Evolutionary conservation across 2,888 invertebrate genomes (phyloP).

Genomic region (Gandaritis pyraliata): DNA sequence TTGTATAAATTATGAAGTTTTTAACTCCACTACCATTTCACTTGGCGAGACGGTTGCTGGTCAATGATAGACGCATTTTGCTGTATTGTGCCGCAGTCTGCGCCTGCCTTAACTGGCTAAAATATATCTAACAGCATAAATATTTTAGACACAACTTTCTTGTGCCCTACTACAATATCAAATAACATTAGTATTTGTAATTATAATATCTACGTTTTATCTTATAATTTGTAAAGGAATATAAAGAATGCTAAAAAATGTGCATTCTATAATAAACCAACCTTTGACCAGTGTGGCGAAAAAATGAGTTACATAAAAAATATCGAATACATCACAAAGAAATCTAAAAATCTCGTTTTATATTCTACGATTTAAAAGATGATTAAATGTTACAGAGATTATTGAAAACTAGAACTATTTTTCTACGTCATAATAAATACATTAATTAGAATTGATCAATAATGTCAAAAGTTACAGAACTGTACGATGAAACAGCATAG

Average conservation of each 20-base stretch:
- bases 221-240: constrained; percentile 14
- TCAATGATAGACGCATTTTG: neutral
- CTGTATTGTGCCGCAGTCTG: neutral
- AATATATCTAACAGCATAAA: constrained; percentile 1
- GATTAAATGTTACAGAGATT: neutral
- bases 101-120: constrained; percentile 5
- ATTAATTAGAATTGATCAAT: neutral
- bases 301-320: neutral
- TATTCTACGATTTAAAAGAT: no score
- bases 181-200: constrained; percentile 15
- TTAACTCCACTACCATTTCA: no score
- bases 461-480: neutral
- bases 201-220: constrained; percentile 15
- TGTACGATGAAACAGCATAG: neutral
- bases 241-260: constrained; percentile 20
- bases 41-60: no score
- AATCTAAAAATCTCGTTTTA: neutral
- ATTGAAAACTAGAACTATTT: constrained; percentile 5
- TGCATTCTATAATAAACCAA: constrained; percentile 21
- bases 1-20: no score
- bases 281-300: constrained; percentile 18
- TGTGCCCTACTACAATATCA: constrained; percentile 20
- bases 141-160: constrained; percentile 24
- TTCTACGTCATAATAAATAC: constrained; percentile 2
- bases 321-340: constrained; percentile 6